Conservation (phyloP, 2,797 vertebrate genomes). For the Halcyon badia region DNA sequence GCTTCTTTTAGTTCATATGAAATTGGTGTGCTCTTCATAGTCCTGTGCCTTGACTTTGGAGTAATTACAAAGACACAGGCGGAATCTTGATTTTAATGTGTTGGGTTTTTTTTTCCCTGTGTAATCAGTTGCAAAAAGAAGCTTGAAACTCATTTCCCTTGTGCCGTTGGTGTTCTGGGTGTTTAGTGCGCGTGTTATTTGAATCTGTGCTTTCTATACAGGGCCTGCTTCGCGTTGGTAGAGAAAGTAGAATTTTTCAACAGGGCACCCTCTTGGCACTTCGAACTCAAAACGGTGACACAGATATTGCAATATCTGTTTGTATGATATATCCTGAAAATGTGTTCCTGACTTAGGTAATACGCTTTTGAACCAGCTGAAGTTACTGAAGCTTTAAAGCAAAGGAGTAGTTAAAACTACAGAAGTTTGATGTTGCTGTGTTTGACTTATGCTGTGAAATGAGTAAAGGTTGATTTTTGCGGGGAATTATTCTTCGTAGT, state of each 20-base stretch:
- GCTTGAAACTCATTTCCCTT: neutral
- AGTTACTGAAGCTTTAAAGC: neutral
- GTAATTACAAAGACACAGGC: no score
- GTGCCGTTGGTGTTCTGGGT: fast-evolving
- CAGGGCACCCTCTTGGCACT: fast-evolving
- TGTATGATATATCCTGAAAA: neutral
- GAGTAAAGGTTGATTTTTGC: neutral
- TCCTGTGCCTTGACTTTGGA: neutral
- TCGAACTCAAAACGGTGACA: neutral
- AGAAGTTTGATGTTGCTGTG: neutral
- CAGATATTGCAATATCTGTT: fast-evolving
- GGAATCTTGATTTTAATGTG: neutral
- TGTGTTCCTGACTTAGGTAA: neutral
- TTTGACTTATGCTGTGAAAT: neutral
- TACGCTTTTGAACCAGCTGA: neutral
- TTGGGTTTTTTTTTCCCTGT: fast-evolving
- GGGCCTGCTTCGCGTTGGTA: neutral
- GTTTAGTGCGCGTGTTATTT: fast-evolving
- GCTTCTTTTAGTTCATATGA: neutral
- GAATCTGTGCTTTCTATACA: neutral
- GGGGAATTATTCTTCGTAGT: neutral
- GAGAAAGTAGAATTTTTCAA: neutral
- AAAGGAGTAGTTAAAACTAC: neutral
- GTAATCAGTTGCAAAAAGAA: neutral
- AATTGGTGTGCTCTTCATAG: neutral